Evolutionary conservation across 2,113 vertebrate species (phyloP).

Genomic region (Paratilapia polleni): DNA sequence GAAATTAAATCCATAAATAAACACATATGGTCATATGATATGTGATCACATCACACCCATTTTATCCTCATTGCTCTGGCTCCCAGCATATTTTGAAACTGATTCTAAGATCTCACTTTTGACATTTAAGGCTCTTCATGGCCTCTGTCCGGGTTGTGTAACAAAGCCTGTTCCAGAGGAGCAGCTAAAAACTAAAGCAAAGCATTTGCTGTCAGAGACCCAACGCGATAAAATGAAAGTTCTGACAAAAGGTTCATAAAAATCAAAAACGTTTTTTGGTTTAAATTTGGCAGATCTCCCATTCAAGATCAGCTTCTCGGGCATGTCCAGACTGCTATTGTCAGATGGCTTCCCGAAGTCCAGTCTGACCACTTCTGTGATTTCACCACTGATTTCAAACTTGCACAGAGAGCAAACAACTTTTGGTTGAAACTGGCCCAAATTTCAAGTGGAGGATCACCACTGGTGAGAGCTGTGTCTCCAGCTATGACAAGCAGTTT

Average conservation of each 20-base stretch:
- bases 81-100: background rate
- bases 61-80: background rate
- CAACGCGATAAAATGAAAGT: background rate
- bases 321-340: background rate
- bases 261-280: too few species aligned
- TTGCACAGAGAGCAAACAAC: too few species aligned
- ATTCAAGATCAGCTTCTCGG: background rate
- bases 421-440: too few species aligned
- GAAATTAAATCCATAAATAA: background rate
- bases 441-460: too few species aligned
- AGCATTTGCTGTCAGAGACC: background rate
- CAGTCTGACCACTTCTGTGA: too few species aligned
- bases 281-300: background rate
- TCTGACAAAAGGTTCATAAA: too few species aligned
- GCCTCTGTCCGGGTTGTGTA: background rate
- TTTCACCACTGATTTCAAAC: too few species aligned
- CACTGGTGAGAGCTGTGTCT: too few species aligned
- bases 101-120: background rate
- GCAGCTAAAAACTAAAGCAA: background rate
- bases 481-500: too few species aligned
- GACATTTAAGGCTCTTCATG: background rate
- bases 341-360: too few species aligned
- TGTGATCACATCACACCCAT: fast-evolving
- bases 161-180: background rate
- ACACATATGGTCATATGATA: too few species aligned